A percentile compares a stretch with the other conserved stretches of the same genome.
Evolutionary conservation across 1,140 invertebrate genomes (phyloP).

Genomic region (Macrostomum lignano): DNA sequence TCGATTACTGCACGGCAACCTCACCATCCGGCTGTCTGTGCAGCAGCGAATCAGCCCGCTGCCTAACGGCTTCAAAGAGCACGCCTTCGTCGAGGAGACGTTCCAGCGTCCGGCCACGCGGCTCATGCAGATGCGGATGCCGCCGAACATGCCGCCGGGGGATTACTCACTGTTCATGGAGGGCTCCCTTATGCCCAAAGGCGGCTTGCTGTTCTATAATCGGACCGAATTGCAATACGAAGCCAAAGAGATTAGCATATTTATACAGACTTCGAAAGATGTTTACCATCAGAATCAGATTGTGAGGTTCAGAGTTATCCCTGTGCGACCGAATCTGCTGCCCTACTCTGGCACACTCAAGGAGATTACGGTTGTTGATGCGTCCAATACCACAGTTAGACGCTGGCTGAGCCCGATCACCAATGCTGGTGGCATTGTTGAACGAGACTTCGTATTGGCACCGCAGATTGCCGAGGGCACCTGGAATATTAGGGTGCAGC

Average conservation of each 20-base stretch:
- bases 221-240: slow-evolving; percentile 19
- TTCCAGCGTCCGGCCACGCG: slow-evolving; percentile 15
- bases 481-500: no score
- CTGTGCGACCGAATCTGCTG: slow-evolving; percentile 19
- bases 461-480: slow-evolving; percentile 66
- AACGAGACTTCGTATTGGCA: slow-evolving; percentile 57
- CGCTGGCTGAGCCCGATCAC: slow-evolving; percentile 57
- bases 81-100: slow-evolving; percentile 10
- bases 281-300: slow-evolving; percentile 9
- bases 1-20: slow-evolving; percentile 12
- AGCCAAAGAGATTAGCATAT: slow-evolving; percentile 36
- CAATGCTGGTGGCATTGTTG: no score
- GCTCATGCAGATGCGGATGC: slow-evolving; percentile 19
- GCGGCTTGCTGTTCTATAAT: slow-evolving; percentile 16
- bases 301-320: slow-evolving; percentile 40
- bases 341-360: slow-evolving; percentile 8
- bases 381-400: slow-evolving; percentile 50
- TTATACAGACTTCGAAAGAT: slow-evolving; percentile 74
- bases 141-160: slow-evolving; percentile 30
- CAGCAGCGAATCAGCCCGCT: slow-evolving; percentile 13
- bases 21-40: no score
- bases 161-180: slow-evolving; percentile 57
- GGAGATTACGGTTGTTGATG: slow-evolving; percentile 24
- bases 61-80: slow-evolving; percentile 14
- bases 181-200: slow-evolving; percentile 31